Evolutionary conservation across 2,113 vertebrate species (phyloP).

Genomic region (Okapia johnstoni): DNA sequence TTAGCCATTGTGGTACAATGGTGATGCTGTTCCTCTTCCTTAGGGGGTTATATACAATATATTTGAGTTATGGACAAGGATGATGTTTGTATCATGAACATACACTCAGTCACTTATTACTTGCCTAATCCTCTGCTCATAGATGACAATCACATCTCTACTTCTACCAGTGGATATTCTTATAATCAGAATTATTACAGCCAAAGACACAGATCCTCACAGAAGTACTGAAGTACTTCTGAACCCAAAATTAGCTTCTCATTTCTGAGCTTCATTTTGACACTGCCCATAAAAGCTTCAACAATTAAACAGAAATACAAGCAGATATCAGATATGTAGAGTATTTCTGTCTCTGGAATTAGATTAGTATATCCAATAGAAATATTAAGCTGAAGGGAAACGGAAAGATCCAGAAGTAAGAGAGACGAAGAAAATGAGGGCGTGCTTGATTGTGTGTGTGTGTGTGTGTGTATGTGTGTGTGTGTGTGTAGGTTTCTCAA

Average conservation of each 20-base stretch:
- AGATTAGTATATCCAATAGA: not conserved
- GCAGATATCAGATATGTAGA: not conserved
- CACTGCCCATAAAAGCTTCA: not conserved
- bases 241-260: slow-evolving; percentile 34
- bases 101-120: not conserved
- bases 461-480: not conserved
- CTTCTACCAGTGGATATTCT: not conserved
- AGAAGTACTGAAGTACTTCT: not conserved
- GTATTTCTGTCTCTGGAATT: not conserved
- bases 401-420: not conserved
- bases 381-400: not conserved
- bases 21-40: not conserved
- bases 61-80: not conserved
- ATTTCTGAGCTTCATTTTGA: not conserved
- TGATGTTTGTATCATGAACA: not conserved
- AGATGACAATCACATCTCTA: not conserved
- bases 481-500: not conserved
- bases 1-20: no score
- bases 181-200: not conserved
- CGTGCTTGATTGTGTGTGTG: not conserved
- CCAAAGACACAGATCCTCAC: not conserved
- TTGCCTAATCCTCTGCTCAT: not conserved
- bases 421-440: not conserved
- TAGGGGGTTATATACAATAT: not conserved
- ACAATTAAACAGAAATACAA: slow-evolving; percentile 5